Percentiles rank a stretch among this genome's conserved stretches.
phyloP scores from a whole-genome alignment of 35 echinoderm and acorn worm species.

The Ptychodera flava region DNA sequence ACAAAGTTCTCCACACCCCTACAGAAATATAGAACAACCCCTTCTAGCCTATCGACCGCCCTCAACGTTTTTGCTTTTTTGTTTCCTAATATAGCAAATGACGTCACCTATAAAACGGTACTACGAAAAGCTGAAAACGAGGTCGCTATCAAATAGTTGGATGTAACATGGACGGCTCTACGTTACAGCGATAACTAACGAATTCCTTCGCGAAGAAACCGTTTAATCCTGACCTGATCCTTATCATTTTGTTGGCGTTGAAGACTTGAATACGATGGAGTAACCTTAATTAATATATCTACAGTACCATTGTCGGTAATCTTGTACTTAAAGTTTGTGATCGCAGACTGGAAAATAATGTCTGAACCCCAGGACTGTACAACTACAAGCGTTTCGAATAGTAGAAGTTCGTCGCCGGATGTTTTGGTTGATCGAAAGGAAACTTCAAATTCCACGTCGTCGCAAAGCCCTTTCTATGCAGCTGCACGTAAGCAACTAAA shows the following conservation, averaged over 20 bases:
- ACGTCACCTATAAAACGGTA: background rate
- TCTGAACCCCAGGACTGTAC: background rate
- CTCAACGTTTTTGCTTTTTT: background rate
- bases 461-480: background rate
- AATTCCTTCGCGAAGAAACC: too few species aligned
- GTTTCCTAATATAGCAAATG: background rate
- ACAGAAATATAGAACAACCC: background rate
- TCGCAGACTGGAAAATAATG: too few species aligned
- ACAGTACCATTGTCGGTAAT: too few species aligned
- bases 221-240: too few species aligned
- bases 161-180: background rate
- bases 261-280: too few species aligned
- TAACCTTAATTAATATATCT: too few species aligned
- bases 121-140: too few species aligned
- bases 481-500: background rate
- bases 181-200: too few species aligned
- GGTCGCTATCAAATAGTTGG: background rate
- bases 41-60: background rate
- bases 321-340: too few species aligned
- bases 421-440: background rate
- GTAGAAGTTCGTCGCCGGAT: background rate
- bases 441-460: background rate
- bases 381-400: background rate
- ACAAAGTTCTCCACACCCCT: background rate
- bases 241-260: too few species aligned